Base-by-base conservation (phyloP, 2,797 vertebrate species). In the Sebastolobus alascanus region DNA sequence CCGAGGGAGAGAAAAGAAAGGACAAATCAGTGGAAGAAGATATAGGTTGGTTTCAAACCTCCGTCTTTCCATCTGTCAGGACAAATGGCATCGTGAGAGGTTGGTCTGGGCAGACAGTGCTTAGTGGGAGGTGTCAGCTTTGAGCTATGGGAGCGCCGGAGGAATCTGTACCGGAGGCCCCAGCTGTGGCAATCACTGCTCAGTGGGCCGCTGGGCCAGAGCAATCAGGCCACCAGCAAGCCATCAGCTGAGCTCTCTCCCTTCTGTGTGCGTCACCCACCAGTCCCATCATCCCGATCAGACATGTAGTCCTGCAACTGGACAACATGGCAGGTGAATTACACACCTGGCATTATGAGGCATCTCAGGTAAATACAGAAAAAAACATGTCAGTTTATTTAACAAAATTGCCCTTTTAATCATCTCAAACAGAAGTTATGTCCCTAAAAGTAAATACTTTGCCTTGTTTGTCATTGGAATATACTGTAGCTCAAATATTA, bases 101-200 rank as follows among this genome's bases (percentile, higher is more conserved):
- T 92, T 91, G 93, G 91, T 83, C 81, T 72, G 87, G 83, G 84
- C 87, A 91, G 91, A 89, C 90, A 86, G 93, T 85, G 83, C 90
- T 91, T 92, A 84, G 93, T 90, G 89, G 86, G 90, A 93, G 92
- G 89, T 92, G 91, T 92, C 89, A 92, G 89, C 82, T 91, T 90
- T 94, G 93, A 92, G 93, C 92, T 90, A 92, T 93, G 94, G 92
- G 84, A 90, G 87, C 60, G 73, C 89, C 73, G 13, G 79, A 90
- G 92, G 92, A 94, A 94, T 91, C 90, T 89, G 85, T 93, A 91
- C 92, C 83, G 84, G 85, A 92, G 93, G 93, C 90, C 94, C 90
- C 94, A 95, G 94, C 94, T 94, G 94, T 92, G 92, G 92, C 93
- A 94, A 94, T 94, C 93, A 94, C 89, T 92, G 94, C 92, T 94